Conservation (phyloP, 2,113 vertebrate species). For the Neodon shergylaensis region DNA sequence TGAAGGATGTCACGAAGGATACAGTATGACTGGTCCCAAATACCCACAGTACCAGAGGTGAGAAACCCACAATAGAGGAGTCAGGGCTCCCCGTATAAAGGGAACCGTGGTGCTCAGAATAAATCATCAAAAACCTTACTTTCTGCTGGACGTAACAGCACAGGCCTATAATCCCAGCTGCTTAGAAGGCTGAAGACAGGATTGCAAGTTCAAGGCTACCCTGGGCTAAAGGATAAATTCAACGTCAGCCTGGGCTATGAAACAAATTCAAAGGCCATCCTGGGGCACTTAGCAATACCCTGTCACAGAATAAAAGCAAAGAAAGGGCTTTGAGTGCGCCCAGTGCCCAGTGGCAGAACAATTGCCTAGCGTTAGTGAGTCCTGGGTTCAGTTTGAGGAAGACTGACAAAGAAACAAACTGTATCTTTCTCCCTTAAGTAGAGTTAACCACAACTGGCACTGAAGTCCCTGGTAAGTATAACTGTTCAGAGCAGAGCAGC, state of each 20-base stretch:
- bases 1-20: neutral
- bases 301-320: neutral
- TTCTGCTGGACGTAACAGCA: neutral
- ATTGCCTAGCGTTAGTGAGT: neutral
- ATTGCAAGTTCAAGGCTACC: neutral
- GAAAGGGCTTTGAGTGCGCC: neutral
- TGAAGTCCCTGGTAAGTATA: fast-evolving
- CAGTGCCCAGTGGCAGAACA: neutral
- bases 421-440: neutral
- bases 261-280: neutral
- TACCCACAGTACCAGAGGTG: neutral
- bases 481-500: neutral
- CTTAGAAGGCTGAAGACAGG: neutral
- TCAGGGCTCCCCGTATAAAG: neutral
- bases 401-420: neutral
- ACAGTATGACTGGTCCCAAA: neutral
- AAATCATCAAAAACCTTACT: neutral
- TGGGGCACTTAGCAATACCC: neutral
- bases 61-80: neutral
- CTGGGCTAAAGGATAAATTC: neutral
- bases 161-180: neutral
- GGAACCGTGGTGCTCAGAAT: neutral
- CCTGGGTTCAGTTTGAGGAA: neutral
- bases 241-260: neutral
- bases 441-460: neutral